Evolutionary conservation across 2,888 invertebrate species (phyloP).

Genomic region (Punctoribates punctum): DNA sequence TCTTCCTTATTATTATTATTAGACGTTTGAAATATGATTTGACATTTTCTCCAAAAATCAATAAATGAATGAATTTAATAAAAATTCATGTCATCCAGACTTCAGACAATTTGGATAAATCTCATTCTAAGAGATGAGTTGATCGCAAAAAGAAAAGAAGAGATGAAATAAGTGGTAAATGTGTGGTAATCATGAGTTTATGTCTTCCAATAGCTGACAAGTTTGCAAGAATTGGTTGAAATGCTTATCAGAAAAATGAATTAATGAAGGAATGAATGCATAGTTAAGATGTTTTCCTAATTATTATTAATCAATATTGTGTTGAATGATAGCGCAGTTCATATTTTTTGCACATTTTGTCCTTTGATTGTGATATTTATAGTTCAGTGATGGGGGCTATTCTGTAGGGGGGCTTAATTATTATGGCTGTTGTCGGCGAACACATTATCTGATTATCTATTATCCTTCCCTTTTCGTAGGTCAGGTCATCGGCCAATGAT

Average conservation of each 20-base stretch:
- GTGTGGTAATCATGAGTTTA: too few relatives aligned
- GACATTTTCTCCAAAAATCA: too few relatives aligned
- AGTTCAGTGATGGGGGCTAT: slow-evolving; percentile 32
- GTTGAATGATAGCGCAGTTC: background rate
- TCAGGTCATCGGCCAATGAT: slow-evolving; percentile 27
- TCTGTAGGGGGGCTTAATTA: slow-evolving; percentile 24
- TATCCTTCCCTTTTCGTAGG: slow-evolving; percentile 38
- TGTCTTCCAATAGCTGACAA: too few relatives aligned
- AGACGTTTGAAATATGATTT: too few relatives aligned
- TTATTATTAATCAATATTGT: background rate
- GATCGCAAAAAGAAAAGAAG: too few relatives aligned
- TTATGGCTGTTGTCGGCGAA: slow-evolving; percentile 30
- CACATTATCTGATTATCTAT: slow-evolving; percentile 40
- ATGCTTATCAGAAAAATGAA: background rate
- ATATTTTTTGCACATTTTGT: background rate
- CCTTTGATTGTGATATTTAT: background rate
- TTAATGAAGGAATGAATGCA: background rate
- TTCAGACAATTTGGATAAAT: too few relatives aligned
- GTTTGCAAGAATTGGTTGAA: background rate
- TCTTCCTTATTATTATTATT: too few relatives aligned
- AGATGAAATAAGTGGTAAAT: too few relatives aligned
- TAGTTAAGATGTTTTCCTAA: background rate
- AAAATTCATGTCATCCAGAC: too few relatives aligned
- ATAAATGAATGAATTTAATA: too few relatives aligned
- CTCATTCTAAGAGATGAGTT: too few relatives aligned